These are phyloP conservation scores for Macrochelys suwanniensis DNA, from an alignment of 2,797 vertebrate genomes.

Conservation along the genomic window DNA sequence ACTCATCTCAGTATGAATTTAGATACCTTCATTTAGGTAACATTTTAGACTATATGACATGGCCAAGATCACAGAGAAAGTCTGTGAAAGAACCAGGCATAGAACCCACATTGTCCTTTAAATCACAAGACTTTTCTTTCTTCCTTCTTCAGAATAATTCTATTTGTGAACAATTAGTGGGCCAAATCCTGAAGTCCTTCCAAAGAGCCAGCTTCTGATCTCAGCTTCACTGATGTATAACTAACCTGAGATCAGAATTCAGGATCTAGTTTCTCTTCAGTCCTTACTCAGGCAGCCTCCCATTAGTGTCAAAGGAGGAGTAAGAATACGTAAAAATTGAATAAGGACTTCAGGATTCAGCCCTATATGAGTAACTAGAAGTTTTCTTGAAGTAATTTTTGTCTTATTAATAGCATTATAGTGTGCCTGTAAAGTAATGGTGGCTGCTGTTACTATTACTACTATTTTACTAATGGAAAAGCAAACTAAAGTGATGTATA, in stretches of 20 bases:
- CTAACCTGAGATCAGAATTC: not conserved
- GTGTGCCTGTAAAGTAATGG: not conserved
- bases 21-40: not conserved
- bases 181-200: conserved; percentile 55
- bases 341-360: conserved; percentile 15
- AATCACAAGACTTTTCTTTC: conserved; percentile 64
- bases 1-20: not conserved
- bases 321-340: not conserved
- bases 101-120: conserved; percentile 53
- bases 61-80: conserved; percentile 27
- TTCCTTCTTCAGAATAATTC: conserved; percentile 51
- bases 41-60: not conserved
- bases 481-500: conserved; percentile 15
- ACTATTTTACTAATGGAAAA: not conserved
- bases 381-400: not conserved
- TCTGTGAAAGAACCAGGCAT: conserved; percentile 30
- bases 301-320: not conserved
- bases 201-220: conserved; percentile 44
- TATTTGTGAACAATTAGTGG: conserved; percentile 57
- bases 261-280: conserved; percentile 3
- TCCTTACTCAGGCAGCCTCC: conserved; percentile 12
- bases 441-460: not conserved
- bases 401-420: conserved; percentile 21
- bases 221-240: conserved; percentile 2
- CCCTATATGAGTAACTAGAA: not conserved